Percentiles rank a stretch among this genome's conserved stretches.
phyloP scores from a whole-genome alignment of 2,113 vertebrate species.

The Ailurus styani region DNA sequence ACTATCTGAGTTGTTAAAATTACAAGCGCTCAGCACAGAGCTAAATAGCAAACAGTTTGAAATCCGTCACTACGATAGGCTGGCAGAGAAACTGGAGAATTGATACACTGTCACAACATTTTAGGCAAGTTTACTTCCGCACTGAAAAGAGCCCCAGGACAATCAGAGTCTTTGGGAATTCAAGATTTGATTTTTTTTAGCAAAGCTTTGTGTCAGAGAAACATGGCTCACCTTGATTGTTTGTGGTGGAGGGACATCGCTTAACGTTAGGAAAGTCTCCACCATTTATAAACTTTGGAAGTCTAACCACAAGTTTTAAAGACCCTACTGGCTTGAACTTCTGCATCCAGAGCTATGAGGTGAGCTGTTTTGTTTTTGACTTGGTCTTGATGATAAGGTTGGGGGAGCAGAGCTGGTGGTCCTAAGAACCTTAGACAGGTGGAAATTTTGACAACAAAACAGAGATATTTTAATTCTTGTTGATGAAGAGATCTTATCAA shows the following conservation, averaged over 20 bases:
- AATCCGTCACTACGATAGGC: background rate
- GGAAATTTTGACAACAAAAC: background rate
- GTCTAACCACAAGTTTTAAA: background rate
- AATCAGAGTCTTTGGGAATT: background rate
- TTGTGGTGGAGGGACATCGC: background rate
- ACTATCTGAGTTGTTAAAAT: background rate
- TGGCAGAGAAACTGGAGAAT: background rate
- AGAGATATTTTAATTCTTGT: background rate
- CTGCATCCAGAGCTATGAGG: background rate
- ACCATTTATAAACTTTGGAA: background rate
- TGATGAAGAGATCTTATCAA: background rate
- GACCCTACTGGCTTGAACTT: background rate
- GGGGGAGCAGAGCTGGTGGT: background rate
- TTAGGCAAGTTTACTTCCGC: background rate
- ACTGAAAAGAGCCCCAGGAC: background rate
- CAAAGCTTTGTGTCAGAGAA: background rate
- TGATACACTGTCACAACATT: background rate
- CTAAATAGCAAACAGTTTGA: background rate
- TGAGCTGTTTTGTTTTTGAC: background rate
- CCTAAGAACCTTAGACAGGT: background rate
- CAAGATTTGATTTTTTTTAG: background rate
- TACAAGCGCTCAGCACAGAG: background rate
- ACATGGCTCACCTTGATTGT: background rate
- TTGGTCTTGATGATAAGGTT: background rate
- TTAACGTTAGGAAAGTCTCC: background rate